Evolutionary conservation across 2,113 vertebrate genomes (phyloP), one percentile per base, ranked within the genome.

Genomic region (Perca fluviatilis): DNA sequence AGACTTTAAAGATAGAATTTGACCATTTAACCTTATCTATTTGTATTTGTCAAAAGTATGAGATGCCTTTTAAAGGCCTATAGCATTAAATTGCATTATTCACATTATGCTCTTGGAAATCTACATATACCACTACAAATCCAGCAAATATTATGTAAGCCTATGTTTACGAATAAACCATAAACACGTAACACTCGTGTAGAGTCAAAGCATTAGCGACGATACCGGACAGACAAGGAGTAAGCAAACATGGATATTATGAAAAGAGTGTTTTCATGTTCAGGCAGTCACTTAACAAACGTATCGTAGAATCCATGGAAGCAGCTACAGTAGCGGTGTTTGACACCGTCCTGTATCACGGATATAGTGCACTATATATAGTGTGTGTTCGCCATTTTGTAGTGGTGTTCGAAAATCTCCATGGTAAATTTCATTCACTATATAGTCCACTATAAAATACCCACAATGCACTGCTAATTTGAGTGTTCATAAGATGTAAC

Each of bases 1-100:
- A 50, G 84, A 71, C 27, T 27, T 57, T 50, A 80, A 77, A 56
- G 33, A 51, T 23, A 14, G 18, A 0, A 23, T 60, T 40, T 50
- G 63, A 70, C 64, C n/a, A 19, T 65, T 47, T 43, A 57, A 65
- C 57, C 57, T 27, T 23, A 25, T 64, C 16, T 54, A 6, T 14
- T 77, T 77, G 21, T 30, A 9, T 79, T 72, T 74, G 47, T 66
- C 27, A 49, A 21, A 40, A 51, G 70, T 30, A 5, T 65, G 9
- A 51, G 63, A 25, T 40, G 10, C 11, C 4, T 21, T 21, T 50
- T n/a, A 23, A 62, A 56, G 6, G 13, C 40, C 51, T 13, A 6
- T 30, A 58, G 27, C 12, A 30, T 58, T 7, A 46, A 30, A 43
- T 15, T 49, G 49, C 53, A 50, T 18, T 51, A 51, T 63, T 63